Conservation (phyloP, 2,797 vertebrate genomes). For the Trichosurus vulpecula region DNA sequence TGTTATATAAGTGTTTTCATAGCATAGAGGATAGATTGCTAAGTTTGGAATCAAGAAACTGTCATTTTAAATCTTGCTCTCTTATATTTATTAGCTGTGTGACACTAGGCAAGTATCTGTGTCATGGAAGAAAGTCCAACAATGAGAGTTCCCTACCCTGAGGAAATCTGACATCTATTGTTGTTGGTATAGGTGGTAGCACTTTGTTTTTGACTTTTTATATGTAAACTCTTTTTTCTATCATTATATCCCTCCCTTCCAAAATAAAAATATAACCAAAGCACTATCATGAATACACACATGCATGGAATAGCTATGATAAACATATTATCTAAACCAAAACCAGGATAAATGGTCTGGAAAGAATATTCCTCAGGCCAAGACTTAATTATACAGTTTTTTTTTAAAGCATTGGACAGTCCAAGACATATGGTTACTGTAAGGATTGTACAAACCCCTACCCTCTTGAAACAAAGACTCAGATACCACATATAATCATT, state of each 20-base stretch:
- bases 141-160: background rate
- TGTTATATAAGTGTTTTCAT: background rate
- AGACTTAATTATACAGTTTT: background rate
- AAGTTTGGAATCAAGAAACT: background rate
- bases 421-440: background rate
- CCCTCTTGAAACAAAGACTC: background rate
- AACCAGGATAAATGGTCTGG: background rate
- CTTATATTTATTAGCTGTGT: background rate
- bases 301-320: background rate
- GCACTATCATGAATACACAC: too few species aligned
- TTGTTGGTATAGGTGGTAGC: background rate
- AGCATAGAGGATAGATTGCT: background rate
- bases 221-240: background rate
- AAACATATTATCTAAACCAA: background rate
- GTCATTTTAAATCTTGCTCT: background rate
- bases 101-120: background rate
- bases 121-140: background rate
- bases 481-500: background rate
- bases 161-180: background rate
- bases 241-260: background rate
- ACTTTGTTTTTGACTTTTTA: background rate
- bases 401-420: background rate
- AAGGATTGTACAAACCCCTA: background rate
- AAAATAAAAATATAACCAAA: background rate
- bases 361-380: background rate